Percentiles rank a stretch among this genome's conserved stretches.
phyloP scores from a whole-genome alignment of 2,113 vertebrate genomes.

The Henicopernis longicauda region DNA sequence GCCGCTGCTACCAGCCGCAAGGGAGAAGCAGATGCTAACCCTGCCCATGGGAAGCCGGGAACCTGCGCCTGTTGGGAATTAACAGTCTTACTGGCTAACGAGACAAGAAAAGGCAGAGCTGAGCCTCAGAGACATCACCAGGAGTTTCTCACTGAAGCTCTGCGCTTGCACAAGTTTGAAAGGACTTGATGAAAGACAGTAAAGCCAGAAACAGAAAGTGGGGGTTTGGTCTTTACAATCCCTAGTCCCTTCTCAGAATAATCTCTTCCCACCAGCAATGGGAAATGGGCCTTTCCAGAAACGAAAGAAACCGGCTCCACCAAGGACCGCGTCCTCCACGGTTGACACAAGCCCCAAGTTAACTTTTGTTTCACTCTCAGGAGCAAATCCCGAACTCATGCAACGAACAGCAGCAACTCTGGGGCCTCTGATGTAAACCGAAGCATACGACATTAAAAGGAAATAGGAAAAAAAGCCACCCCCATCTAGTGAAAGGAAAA shows the following conservation, averaged over 20 bases:
- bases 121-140: background rate
- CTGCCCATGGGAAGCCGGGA: background rate
- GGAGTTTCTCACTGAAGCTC: background rate
- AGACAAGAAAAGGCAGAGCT: background rate
- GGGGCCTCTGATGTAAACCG: background rate
- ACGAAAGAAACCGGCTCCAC: rapidly evolving
- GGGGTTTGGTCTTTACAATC: background rate
- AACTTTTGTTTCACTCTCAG: background rate
- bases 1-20: background rate
- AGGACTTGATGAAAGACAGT: background rate
- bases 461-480: constrained; percentile 12
- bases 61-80: background rate
- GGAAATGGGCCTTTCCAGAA: background rate
- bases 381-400: background rate
- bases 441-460: background rate
- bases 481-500: constrained; percentile 28
- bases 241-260: background rate
- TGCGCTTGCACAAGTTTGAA: rapidly evolving
- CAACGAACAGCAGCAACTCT: background rate
- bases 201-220: background rate
- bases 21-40: background rate
- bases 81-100: background rate
- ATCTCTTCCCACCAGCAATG: rapidly evolving
- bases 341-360: background rate
- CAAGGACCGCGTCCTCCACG: rapidly evolving